Conservation (phyloP, 1,140 invertebrate genomes). For the Drosophila trapezifrons region DNA sequence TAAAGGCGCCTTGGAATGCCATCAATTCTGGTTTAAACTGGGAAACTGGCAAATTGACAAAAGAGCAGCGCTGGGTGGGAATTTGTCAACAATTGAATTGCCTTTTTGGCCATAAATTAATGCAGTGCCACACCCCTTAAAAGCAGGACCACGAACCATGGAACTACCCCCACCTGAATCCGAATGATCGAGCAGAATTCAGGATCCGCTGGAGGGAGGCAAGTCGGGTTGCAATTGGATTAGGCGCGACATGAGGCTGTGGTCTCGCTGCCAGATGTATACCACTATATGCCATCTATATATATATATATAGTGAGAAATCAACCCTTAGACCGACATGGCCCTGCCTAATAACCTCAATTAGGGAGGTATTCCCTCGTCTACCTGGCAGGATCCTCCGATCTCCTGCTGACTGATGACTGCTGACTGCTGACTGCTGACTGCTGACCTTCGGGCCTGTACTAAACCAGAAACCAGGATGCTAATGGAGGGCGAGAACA, state of each 20-base stretch:
- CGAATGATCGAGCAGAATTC: constrained; percentile 37
- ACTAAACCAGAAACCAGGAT: constrained; percentile 33
- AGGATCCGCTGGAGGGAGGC: not conserved
- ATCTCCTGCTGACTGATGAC: constrained; percentile 28
- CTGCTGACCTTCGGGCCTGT: constrained; percentile 63
- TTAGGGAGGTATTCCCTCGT: constrained; percentile 52
- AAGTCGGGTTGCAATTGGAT: constrained; percentile 64
- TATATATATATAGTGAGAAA: constrained; percentile 2
- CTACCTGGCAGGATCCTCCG: constrained; percentile 49
- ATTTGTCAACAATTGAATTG: constrained; percentile 67
- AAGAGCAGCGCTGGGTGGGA: constrained; percentile 20
- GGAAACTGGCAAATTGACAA: not conserved
- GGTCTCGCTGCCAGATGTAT: constrained; percentile 40
- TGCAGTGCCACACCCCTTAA: constrained; percentile 56
- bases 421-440: constrained; percentile 44
- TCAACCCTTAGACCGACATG: constrained; percentile 27
- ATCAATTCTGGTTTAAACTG: constrained; percentile 15
- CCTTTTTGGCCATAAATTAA: constrained; percentile 63
- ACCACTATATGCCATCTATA: not conserved
- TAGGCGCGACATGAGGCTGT: constrained; percentile 53
- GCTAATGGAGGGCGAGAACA: constrained; percentile 58
- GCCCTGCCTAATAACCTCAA: constrained; percentile 68
- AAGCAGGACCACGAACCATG: not conserved
- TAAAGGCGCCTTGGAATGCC: constrained; percentile 4
- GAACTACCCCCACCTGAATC: not conserved